A percentile compares a stretch with the other conserved stretches of the same genome.
Evolutionary conservation across 2,888 invertebrate species (phyloP).

Genomic region (Odontocerum albicorne): DNA sequence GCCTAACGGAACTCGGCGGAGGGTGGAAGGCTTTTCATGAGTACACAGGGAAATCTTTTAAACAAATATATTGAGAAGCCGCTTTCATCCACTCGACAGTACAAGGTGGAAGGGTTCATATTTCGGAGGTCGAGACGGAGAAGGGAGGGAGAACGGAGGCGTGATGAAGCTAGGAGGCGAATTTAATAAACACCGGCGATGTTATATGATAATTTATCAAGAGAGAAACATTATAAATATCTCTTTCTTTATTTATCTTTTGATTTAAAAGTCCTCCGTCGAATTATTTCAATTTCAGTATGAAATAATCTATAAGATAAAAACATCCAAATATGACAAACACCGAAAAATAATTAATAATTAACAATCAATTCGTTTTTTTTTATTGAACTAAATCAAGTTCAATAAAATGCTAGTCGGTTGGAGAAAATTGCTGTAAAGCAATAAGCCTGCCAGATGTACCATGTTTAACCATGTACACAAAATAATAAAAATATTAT

Average conservation of each 20-base stretch:
- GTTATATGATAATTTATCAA: neutral
- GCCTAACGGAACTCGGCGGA: neutral
- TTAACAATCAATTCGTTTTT: too few species aligned
- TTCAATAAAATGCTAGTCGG: too few species aligned
- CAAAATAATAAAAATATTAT: too few species aligned
- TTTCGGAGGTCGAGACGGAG: slow-evolving; percentile 9
- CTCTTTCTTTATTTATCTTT: neutral
- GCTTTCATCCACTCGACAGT: slow-evolving; percentile 20
- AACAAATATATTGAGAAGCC: slow-evolving; percentile 25
- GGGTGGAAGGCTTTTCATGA: slow-evolving; percentile 8
- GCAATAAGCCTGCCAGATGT: too few species aligned
- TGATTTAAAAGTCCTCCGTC: too few species aligned
- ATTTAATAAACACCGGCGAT: neutral
- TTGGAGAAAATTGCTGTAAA: too few species aligned
- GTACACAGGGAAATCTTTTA: slow-evolving; percentile 21
- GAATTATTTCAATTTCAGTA: too few species aligned
- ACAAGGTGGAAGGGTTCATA: slow-evolving; percentile 15
- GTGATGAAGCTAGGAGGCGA: neutral
- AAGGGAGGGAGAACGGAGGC: neutral
- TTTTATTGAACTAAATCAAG: too few species aligned
- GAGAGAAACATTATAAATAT: neutral
- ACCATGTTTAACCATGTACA: too few species aligned
- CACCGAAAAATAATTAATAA: too few species aligned
- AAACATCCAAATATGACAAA: too few species aligned
- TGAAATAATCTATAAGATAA: too few species aligned